A percentile compares a stretch with the other conserved stretches of the same genome.
Conservation (phyloP, 2,888 invertebrate species). For the Diachrysia chrysitis region DNA sequence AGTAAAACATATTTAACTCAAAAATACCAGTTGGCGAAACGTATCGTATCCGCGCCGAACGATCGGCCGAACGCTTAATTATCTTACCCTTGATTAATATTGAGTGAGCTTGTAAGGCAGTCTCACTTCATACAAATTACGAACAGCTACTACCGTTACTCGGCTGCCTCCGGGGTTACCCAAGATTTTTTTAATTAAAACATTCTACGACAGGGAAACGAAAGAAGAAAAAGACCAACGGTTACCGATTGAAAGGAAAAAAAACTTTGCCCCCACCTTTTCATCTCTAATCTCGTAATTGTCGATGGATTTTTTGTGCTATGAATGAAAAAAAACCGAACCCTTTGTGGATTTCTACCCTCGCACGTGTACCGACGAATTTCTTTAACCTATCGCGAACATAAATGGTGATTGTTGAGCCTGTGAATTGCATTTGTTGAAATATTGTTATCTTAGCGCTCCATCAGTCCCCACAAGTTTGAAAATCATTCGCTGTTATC, state of each 20-base stretch:
- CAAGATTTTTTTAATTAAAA: slow-evolving; percentile 78
- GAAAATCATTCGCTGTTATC: slow-evolving; percentile 63
- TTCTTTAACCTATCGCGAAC: slow-evolving; percentile 78
- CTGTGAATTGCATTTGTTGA: slow-evolving; percentile 73
- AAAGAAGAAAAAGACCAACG: slow-evolving; percentile 73
- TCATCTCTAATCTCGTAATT: slow-evolving; percentile 86
- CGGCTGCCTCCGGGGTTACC: slow-evolving; percentile 58
- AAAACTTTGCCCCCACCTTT: slow-evolving; percentile 73
- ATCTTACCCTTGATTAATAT: slow-evolving; percentile 69
- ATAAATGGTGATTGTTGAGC: slow-evolving; percentile 60
- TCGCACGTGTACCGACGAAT: slow-evolving; percentile 81
- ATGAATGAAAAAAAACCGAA: slow-evolving; percentile 76
- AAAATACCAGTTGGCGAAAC: slow-evolving; percentile 37
- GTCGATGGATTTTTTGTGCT: slow-evolving; percentile 79
- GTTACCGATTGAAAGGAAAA: slow-evolving; percentile 71
- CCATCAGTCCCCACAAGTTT: slow-evolving; percentile 59
- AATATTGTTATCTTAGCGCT: slow-evolving; percentile 71
- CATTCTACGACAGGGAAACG: slow-evolving; percentile 70
- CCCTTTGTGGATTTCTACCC: slow-evolving; percentile 82
- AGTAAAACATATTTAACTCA: slow-evolving; percentile 17
- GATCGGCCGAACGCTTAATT: slow-evolving; percentile 63
- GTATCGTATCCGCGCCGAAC: slow-evolving; percentile 47
- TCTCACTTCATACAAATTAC: slow-evolving; percentile 65
- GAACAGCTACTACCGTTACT: slow-evolving; percentile 63
- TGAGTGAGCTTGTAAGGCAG: slow-evolving; percentile 60